These are phyloP conservation scores for Latrodectus geometricus DNA, from an alignment of 1,140 invertebrate genomes.

Conservation along the genomic window DNA sequence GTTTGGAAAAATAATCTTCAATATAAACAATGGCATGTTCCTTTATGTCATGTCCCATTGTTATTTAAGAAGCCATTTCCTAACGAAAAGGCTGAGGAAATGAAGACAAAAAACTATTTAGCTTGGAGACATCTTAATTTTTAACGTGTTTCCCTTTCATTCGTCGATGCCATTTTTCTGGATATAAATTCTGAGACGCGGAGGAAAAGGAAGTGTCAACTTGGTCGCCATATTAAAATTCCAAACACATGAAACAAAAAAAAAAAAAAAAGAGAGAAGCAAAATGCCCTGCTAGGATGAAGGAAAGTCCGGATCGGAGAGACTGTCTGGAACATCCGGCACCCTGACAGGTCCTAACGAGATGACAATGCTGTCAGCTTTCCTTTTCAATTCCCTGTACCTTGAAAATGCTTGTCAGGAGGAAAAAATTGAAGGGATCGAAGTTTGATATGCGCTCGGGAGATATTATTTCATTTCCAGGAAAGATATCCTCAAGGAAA, in stretches of 20 bases:
- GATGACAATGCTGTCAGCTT: constrained; percentile 43
- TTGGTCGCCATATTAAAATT: constrained; percentile 35
- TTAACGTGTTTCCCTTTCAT: too few relatives aligned
- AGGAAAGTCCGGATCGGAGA: not conserved
- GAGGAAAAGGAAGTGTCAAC: too few relatives aligned
- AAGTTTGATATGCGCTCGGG: not conserved
- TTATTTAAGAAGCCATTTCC: too few relatives aligned
- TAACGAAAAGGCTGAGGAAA: too few relatives aligned
- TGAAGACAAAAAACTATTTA: too few relatives aligned
- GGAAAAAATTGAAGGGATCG: not conserved
- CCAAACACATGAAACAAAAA: not conserved
- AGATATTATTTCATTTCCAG: constrained; percentile 31
- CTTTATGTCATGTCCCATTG: too few relatives aligned
- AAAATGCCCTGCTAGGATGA: not conserved
- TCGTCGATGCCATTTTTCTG: too few relatives aligned
- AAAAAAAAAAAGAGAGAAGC: not conserved
- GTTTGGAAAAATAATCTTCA: too few relatives aligned
- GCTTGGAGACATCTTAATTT: too few relatives aligned
- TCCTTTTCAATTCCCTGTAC: not conserved
- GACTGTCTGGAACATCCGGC: constrained; percentile 36
- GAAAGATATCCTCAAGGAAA: not conserved
- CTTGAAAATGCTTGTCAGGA: constrained; percentile 13
- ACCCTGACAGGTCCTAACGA: constrained; percentile 1
- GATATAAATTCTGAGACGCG: too few relatives aligned
- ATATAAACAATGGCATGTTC: too few relatives aligned